These are phyloP conservation scores for Scyliorhinus canicula DNA, from an alignment of 2,797 vertebrate genomes.

Conservation along the genomic window DNA sequence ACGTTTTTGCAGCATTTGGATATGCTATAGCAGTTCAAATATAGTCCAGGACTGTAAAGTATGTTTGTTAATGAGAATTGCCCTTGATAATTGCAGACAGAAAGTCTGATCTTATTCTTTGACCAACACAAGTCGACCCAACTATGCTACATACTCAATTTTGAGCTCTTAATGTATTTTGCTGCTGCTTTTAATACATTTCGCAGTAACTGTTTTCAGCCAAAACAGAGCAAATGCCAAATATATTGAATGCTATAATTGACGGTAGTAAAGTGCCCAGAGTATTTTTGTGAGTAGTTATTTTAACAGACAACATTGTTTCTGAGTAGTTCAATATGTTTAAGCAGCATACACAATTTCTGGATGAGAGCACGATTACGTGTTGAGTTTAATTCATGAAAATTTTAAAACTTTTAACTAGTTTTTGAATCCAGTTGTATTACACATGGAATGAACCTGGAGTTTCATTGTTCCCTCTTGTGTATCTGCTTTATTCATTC, in stretches of 20 bases:
- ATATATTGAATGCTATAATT: background rate
- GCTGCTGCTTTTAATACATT: slow-evolving; percentile 25
- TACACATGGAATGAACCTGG: background rate
- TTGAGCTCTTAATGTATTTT: background rate
- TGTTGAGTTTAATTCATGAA: background rate
- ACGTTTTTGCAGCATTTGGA: background rate
- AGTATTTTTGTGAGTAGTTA: background rate
- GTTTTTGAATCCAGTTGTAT: background rate
- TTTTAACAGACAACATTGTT: background rate
- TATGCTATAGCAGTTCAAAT: background rate
- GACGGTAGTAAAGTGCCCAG: background rate
- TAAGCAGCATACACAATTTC: no score
- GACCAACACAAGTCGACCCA: background rate
- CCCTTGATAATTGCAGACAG: slow-evolving; percentile 4
- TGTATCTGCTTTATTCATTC: slow-evolving; percentile 22
- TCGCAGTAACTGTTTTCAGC: background rate
- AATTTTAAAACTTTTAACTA: background rate
- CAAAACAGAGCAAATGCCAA: background rate
- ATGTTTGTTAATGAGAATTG: slow-evolving; percentile 29
- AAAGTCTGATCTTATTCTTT: background rate
- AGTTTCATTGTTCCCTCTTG: background rate
- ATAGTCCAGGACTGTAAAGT: background rate
- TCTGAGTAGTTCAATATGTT: background rate
- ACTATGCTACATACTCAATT: background rate
- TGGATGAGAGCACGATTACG: background rate